Conservation (phyloP, 2,113 vertebrate species). For the Muntiacus reevesi region DNA sequence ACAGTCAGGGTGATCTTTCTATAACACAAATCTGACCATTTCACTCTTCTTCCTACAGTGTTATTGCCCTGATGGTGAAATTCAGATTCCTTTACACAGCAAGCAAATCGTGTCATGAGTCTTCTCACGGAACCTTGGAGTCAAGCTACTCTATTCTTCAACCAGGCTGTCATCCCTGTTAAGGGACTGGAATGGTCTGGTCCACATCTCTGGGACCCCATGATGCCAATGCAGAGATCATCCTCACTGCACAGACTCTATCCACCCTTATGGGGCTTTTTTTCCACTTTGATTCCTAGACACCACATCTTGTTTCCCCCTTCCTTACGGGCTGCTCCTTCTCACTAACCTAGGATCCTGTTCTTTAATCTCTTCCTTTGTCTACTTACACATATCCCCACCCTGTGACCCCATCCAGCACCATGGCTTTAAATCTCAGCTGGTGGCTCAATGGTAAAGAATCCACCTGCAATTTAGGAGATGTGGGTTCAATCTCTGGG, state of each 20-base stretch:
- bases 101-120: background rate
- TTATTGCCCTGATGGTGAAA: background rate
- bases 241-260: no score
- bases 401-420: background rate
- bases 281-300: background rate
- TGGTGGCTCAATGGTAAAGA: background rate
- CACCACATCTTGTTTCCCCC: background rate
- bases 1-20: background rate
- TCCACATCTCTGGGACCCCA: background rate
- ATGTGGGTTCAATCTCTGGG: background rate
- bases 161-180: background rate
- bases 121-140: background rate
- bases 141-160: background rate
- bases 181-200: background rate
- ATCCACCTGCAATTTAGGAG: background rate
- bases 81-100: background rate
- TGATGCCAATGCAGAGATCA: background rate
- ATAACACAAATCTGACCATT: background rate
- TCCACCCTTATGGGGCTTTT: background rate
- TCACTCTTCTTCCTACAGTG: background rate
- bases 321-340: background rate
- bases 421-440: background rate
- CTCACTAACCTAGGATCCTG: background rate
- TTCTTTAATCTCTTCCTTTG: background rate
- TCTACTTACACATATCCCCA: background rate